These are phyloP conservation scores for Aepyceros melampus DNA, from an alignment of 2,113 vertebrate genomes.

Conservation along the genomic window DNA sequence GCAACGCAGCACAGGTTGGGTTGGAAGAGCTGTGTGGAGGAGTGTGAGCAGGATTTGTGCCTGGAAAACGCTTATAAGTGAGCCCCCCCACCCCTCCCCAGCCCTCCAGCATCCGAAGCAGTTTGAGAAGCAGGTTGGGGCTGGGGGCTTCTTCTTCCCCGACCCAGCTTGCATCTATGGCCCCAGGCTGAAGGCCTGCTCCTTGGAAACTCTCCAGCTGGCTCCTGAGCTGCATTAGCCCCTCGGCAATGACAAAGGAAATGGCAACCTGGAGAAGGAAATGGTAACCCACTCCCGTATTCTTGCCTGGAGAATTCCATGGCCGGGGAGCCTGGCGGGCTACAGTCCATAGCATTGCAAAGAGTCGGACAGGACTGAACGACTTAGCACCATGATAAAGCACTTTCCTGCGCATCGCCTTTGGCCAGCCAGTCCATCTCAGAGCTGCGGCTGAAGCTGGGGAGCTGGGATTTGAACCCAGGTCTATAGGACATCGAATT, in stretches of 20 bases:
- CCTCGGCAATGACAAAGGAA: not conserved
- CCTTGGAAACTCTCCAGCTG: not conserved
- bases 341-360: not conserved
- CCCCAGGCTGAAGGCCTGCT: not conserved
- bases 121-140: not conserved
- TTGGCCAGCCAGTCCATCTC: not conserved
- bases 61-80: constrained; percentile 26
- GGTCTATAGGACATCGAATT: not conserved
- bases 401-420: not conserved
- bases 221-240: not conserved
- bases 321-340: not conserved
- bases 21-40: constrained; percentile 38
- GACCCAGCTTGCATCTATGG: accelerated
- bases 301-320: not conserved
- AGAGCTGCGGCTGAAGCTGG: not conserved
- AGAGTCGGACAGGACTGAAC: not conserved
- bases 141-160: not conserved
- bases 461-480: not conserved
- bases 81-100: not conserved
- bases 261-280: not conserved
- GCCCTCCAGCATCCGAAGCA: not conserved
- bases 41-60: constrained; percentile 13
- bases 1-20: constrained; percentile 42
- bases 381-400: not conserved
- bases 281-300: not conserved